Evolutionary conservation across 2,797 vertebrate species (phyloP), one percentile per base, ranked within the genome.

Genomic region (Argyrosomus regius): DNA sequence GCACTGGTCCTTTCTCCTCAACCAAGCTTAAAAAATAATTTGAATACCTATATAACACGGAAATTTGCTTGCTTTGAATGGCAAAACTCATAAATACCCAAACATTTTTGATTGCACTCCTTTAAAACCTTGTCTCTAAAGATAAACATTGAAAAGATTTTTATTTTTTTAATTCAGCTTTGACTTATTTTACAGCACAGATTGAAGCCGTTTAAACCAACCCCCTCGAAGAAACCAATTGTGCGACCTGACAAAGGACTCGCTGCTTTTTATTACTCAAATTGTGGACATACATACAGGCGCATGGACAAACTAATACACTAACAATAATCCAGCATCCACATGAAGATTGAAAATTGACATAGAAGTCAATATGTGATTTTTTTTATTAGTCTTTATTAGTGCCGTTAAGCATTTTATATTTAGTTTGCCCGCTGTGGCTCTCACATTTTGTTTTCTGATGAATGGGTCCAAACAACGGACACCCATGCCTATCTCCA

Each of bases 1-100:
- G 82, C 88, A 90, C 90, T 84, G 88, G 86, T 91, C 80, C 82
- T 88, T 94, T 94, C 88, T 92, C 81, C 83, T 91, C 72, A 72
- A 81, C 67, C 72, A 72, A 86, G 84, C 87, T 82, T 83, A 66
- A 85, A 92, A 88, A 85, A 93, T 86, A 50, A 93, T 94, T 95
- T 92, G 75, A 92, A 94, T 91, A 89, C 85, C 86, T 89, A 83
- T 87, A 89, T 88, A 91, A 81, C 64, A 82, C 71, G 16, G 46
- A 88, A 86, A 88, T 91, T 64, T 90, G 78, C 79, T 89, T 83
- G 88, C 84, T 90, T 81, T 88, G 82, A 94, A 91, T 85, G 67
- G 56, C 6, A 60, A 80, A 84, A 86, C 80, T 88, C 83, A 92
- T 82, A 92, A 91, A 92, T 90, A 91, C 83, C 87, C 81, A 89